Evolutionary conservation across 1,140 invertebrate genomes (phyloP), one percentile per base, ranked within the genome.

Genomic region (Drosophila littoralis): DNA sequence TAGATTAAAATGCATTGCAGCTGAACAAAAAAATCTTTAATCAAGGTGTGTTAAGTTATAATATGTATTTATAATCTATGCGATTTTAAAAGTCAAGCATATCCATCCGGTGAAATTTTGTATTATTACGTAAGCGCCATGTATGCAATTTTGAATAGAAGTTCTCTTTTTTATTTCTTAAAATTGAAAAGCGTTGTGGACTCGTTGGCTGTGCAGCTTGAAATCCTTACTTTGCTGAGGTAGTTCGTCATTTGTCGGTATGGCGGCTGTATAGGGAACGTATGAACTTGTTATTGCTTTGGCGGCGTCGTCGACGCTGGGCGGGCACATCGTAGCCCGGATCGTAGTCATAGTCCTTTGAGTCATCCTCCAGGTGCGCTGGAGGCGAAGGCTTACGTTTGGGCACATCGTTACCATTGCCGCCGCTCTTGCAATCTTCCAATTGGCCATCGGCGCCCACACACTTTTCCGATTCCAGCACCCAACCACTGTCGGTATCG

Each of bases 211-310:
- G 5, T 17, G 17, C 17, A 17, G 17, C 17, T 17, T 1, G 22
- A 22, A 22, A 22, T 22, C 22, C 22, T 22, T 22, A 2, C 22
- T 1, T 22, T 1, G 22, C 22, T 22, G 22, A 22, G 22, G 22
- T 3, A 22, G 1, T 22, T 22, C 0, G 1, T 22, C 2, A 22
- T 54, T 17, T 9, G 13, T 42, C 17, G 8, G 59, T 36, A 12
- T 79, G 79, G 9, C 48, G 80, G 48, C 85, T 90, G 67, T 91
- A 88, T 1, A 61, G 5, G 7, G 83, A 88, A n/a, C 77, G 60
- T 9, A 74, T 50, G 6, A 89, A 88, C 28, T 80, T 45, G 10
- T 33, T 48, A 0, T 10, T 17, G 43, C 43, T 55, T 6, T 77
- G 75, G 7, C 72, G 68, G 12, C 70, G 63, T 7, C 76, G 68